A percentile compares a stretch with the other conserved stretches of the same genome.
phyloP scores from a whole-genome alignment of 2,888 invertebrate genomes.

The Thecocarcelia acutangulata region DNA sequence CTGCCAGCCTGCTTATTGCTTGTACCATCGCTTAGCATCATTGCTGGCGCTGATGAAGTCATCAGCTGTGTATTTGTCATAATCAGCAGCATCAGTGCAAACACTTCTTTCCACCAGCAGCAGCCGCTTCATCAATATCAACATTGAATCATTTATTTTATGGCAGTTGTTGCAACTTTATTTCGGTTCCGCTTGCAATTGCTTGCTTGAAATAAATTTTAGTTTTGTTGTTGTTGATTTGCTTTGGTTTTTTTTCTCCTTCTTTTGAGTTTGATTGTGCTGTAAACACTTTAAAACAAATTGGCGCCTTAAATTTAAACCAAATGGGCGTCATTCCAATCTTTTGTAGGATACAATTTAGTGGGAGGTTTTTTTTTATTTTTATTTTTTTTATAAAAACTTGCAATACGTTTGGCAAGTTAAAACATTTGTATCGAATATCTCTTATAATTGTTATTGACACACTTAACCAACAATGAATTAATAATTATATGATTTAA shows the following conservation, averaged over 20 bases:
- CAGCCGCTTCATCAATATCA: not conserved
- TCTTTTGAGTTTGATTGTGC: constrained; percentile 33
- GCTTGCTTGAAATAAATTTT: constrained; percentile 15
- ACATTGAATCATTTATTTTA: constrained; percentile 44
- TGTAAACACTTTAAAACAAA: constrained; percentile 54
- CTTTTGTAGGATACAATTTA: constrained; percentile 62
- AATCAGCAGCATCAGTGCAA: constrained; percentile 47
- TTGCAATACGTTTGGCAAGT: constrained; percentile 14
- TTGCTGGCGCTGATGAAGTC: constrained; percentile 54
- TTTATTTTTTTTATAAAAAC: not conserved
- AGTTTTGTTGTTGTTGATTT: constrained; percentile 5
- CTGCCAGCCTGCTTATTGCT: not conserved
- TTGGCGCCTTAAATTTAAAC: constrained; percentile 56
- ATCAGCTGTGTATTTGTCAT: constrained; percentile 58
- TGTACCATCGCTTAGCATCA: not conserved
- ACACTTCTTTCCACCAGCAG: not conserved
- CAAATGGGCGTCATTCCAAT: constrained; percentile 51
- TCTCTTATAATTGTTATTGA: constrained; percentile 61
- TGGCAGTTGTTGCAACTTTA: constrained; percentile 23
- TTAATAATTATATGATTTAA: constrained; percentile 59
- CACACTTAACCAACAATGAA: constrained; percentile 55
- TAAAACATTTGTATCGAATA: constrained; percentile 41
- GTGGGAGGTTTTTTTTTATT: constrained; percentile 53
- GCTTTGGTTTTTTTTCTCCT: constrained; percentile 30
- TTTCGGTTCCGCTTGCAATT: constrained; percentile 35